phyloP scores from a whole-genome alignment of 2,888 invertebrate species.

The Polydrusus tereticollis region DNA sequence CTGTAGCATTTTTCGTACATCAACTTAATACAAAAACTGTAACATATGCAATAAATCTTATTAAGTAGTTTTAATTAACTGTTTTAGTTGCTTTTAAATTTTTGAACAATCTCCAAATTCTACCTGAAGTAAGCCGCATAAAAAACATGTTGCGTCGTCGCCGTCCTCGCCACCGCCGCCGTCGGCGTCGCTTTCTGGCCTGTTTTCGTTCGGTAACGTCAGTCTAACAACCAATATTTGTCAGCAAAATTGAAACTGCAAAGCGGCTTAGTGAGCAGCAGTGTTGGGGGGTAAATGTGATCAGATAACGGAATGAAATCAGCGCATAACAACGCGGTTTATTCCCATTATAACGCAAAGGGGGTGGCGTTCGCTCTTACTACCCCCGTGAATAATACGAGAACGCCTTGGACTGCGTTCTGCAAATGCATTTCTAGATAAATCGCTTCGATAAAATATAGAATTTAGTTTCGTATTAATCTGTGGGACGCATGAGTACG shows the following conservation, averaged over 20 bases:
- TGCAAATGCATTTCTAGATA: conserved; percentile 66
- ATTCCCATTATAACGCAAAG: conserved; percentile 65
- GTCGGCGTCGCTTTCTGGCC: not conserved
- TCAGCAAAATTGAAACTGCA: conserved; percentile 59
- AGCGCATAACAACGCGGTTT: conserved; percentile 68
- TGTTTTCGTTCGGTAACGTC: conserved; percentile 41
- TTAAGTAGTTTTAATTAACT: no score
- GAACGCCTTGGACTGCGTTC: conserved; percentile 54
- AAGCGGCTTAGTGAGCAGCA: conserved; percentile 57
- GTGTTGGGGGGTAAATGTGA: conserved; percentile 59
- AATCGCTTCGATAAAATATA: conserved; percentile 67
- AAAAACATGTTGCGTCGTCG: conserved; percentile 7
- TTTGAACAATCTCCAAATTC: no score
- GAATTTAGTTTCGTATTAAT: conserved; percentile 65
- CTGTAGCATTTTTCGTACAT: no score
- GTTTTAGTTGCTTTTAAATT: no score
- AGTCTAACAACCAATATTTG: conserved; percentile 50
- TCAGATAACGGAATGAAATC: conserved; percentile 68
- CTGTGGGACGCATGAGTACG: conserved; percentile 61
- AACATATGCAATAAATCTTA: no score
- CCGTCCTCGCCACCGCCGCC: not conserved
- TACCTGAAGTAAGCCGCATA: not conserved
- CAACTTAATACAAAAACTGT: no score
- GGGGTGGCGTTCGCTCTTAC: conserved; percentile 48
- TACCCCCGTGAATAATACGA: conserved; percentile 26